Conservation (phyloP, 2,888 invertebrate species). For the Leucophenga montana region DNA sequence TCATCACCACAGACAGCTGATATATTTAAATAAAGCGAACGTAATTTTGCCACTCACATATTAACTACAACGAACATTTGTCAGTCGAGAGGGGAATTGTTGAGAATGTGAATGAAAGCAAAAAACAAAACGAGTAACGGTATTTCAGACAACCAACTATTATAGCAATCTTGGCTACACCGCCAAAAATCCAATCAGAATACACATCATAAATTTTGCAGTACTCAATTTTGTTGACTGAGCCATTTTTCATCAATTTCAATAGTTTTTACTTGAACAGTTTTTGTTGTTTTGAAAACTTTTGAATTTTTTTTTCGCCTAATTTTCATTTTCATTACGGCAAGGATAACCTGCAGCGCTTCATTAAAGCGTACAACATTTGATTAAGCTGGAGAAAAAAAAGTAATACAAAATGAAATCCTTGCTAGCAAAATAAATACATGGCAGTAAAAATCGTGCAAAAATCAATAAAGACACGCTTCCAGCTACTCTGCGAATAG, state of each 20-base stretch:
- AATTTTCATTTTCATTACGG: neutral
- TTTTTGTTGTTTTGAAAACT: neutral
- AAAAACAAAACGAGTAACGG: too few species aligned
- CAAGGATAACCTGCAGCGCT: conserved; percentile 24
- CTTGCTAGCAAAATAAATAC: conserved; percentile 1
- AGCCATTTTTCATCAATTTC: conserved; percentile 2
- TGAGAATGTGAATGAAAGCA: too few species aligned
- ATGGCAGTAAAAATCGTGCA: conserved; percentile 10
- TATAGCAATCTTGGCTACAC: too few species aligned
- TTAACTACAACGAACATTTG: too few species aligned
- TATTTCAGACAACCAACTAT: too few species aligned
- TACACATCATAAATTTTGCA: conserved; percentile 25
- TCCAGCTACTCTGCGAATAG: neutral
- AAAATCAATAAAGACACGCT: conserved; percentile 19
- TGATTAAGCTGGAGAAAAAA: conserved; percentile 17
- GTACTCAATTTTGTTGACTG: conserved; percentile 9
- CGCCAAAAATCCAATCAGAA: neutral
- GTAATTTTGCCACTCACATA: too few species aligned
- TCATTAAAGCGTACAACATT: conserved; percentile 28
- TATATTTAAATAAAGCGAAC: too few species aligned
- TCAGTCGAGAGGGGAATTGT: too few species aligned
- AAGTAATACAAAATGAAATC: conserved; percentile 3
- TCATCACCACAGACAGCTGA: too few species aligned
- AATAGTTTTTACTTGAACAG: neutral
- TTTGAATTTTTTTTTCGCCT: neutral